phyloP scores from a whole-genome alignment of 2,797 vertebrate genomes.

The Pristis pectinata region DNA sequence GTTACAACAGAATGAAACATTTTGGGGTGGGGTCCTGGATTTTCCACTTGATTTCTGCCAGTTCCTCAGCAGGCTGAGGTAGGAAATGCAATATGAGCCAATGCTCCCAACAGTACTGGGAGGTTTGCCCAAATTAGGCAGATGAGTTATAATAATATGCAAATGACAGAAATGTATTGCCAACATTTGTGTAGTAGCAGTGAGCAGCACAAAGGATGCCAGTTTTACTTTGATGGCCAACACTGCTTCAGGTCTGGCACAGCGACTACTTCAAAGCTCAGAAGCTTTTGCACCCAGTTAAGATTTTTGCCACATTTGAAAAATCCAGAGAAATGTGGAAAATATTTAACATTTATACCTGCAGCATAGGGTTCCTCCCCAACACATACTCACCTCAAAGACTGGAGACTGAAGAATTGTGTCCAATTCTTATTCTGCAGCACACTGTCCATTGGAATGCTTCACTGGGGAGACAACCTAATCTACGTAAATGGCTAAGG shows the following conservation, averaged over 20 bases:
- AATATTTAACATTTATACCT: not conserved
- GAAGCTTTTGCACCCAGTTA: not conserved
- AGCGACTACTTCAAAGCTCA: not conserved
- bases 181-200: not conserved
- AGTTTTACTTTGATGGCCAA: not conserved
- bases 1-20: not conserved
- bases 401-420: too few species aligned
- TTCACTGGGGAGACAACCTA: not conserved
- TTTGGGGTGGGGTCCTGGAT: not conserved
- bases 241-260: not conserved
- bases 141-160: not conserved
- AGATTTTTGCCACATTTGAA: not conserved
- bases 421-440: too few species aligned
- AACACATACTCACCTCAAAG: too few species aligned
- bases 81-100: not conserved
- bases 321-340: not conserved
- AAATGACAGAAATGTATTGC: not conserved
- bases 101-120: not conserved
- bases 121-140: not conserved
- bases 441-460: too few species aligned
- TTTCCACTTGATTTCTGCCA: not conserved
- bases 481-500: not conserved
- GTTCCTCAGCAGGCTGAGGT: not conserved
- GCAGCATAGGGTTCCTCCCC: not conserved
- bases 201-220: not conserved